A percentile compares a stretch with the other conserved stretches of the same genome.
phyloP scores from a whole-genome alignment of 1,140 invertebrate species.

The Elymnias hypermnestra region DNA sequence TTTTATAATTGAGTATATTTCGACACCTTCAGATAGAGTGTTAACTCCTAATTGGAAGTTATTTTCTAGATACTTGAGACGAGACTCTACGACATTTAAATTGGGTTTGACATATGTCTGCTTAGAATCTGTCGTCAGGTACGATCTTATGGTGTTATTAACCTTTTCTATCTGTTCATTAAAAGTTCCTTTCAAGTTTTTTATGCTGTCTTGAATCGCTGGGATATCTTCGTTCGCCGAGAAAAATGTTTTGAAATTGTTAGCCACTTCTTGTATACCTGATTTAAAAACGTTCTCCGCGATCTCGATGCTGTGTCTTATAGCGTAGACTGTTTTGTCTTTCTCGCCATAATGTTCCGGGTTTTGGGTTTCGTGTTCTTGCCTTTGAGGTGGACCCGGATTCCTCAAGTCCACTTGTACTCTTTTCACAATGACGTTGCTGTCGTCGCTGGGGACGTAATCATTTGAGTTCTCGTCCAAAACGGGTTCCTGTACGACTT shows the following conservation, averaged over 20 bases:
- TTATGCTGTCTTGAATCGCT: slow-evolving; percentile 37
- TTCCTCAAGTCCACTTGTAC: slow-evolving; percentile 47
- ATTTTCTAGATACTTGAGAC: slow-evolving; percentile 37
- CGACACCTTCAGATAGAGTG: slow-evolving; percentile 43
- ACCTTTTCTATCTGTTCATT: slow-evolving; percentile 39
- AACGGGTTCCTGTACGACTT: slow-evolving; percentile 37
- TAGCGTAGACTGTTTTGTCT: slow-evolving; percentile 28
- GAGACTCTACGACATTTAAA: slow-evolving; percentile 15
- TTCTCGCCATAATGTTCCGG: slow-evolving; percentile 39
- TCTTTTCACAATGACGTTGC: slow-evolving; percentile 33
- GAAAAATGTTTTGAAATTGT: slow-evolving; percentile 42
- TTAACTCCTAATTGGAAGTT: slow-evolving; percentile 44
- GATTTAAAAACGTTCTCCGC: slow-evolving; percentile 38
- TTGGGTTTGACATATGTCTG: neutral
- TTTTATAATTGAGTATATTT: slow-evolving; percentile 35
- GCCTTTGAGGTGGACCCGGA: slow-evolving; percentile 53
- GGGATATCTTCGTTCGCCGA: slow-evolving; percentile 38
- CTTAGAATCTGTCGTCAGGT: slow-evolving; percentile 25
- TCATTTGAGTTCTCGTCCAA: slow-evolving; percentile 41
- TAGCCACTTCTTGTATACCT: slow-evolving; percentile 36
- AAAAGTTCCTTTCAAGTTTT: slow-evolving; percentile 39
- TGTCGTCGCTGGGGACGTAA: slow-evolving; percentile 33
- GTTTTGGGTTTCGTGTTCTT: slow-evolving; percentile 62
- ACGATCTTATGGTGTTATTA: slow-evolving; percentile 37
- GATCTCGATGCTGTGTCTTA: slow-evolving; percentile 41